Evolutionary conservation across 2,113 vertebrate genomes (phyloP), one percentile per base, ranked within the genome.

Genomic region (Pterocles gutturalis): DNA sequence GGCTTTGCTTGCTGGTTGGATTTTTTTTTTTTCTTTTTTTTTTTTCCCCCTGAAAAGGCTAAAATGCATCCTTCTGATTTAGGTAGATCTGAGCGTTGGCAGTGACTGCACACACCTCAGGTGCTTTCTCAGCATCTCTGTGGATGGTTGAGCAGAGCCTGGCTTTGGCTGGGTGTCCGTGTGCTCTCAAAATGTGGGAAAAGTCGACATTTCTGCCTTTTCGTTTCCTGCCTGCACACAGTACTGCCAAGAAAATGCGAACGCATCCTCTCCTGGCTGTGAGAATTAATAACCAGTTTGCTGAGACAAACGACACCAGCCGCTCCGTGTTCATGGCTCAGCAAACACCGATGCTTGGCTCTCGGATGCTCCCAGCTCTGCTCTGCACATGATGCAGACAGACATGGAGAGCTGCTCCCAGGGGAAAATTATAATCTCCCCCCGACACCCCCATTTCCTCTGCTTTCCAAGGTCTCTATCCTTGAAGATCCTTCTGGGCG

Each of bases 341-440:
- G 83, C 18, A 5, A 85, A 12, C 49, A 10, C 31, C 0, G 1
- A 1, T 0, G 0, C 61, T 62, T 4, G 0, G 13, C 77, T 80
- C 66, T 19, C 7, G 1, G 55, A 19, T 0, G 2, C 36, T 78
- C 45, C 41, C 28, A 2, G 65, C 78, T 78, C 81, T 9, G 28
- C 43, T 81, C 16, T 3, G 3, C 62, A 17, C 2, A 1, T 60
- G 41, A 69, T 0, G 4, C 87, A 66, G 41, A 14, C 0, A 0
- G 45, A 81, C 45, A 36, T 24, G 81, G 41, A 84, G 64, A 71
- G 26, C n/a, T 89, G 60, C 51, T 89, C 72, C n/a, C 0, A 0
- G 25, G 25, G 21, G 31, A 31, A 26, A 87, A 53, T 7, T 8
- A 17, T 46, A 15, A 17, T 46, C 17, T 64, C n/a, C 36, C 24